A percentile compares a stretch with the other conserved stretches of the same genome.
phyloP scores from a whole-genome alignment of 2,888 invertebrate genomes.

The Drosophila kuntzei region DNA sequence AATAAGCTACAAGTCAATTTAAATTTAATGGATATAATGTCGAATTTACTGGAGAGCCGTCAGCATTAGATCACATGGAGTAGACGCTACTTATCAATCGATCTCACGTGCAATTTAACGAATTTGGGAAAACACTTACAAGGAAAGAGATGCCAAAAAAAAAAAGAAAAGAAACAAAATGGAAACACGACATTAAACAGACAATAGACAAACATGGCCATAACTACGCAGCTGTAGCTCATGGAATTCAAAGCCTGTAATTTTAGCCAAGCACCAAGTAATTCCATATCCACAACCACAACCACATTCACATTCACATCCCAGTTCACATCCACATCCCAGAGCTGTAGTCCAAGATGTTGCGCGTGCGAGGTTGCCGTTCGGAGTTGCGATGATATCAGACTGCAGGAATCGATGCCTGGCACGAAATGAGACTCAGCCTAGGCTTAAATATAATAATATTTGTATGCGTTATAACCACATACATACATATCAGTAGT shows the following conservation, averaged over 20 bases:
- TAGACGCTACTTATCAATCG: conserved; percentile 52
- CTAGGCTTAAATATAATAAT: conserved; percentile 65
- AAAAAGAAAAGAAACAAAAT: conserved; percentile 19
- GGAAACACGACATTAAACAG: conserved; percentile 25
- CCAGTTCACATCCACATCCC: conserved; percentile 13
- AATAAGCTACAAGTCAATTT: conserved; percentile 10
- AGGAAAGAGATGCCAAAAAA: conserved; percentile 18
- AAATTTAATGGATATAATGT: conserved; percentile 12
- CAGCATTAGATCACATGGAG: conserved; percentile 39
- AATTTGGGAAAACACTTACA: conserved; percentile 72
- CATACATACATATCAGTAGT: conserved; percentile 7
- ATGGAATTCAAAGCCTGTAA: conserved; percentile 47
- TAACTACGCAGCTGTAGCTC: conserved; percentile 44
- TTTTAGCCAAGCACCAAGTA: conserved; percentile 45
- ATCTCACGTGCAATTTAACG: conserved; percentile 74
- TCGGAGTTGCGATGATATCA: conserved; percentile 65
- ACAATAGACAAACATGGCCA: conserved; percentile 51
- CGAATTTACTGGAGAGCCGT: conserved; percentile 4
- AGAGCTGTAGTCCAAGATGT: conserved; percentile 26
- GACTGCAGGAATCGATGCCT: conserved; percentile 61
- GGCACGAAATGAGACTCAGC: conserved; percentile 70
- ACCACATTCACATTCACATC: conserved; percentile 11
- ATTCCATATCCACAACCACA: conserved; percentile 41
- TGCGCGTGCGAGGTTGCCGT: conserved; percentile 80
- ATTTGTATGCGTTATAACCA: conserved; percentile 76